Evolutionary conservation across 2,888 invertebrate species (phyloP), one percentile per base, ranked within the genome.

Genomic region (Alcis repandata): DNA sequence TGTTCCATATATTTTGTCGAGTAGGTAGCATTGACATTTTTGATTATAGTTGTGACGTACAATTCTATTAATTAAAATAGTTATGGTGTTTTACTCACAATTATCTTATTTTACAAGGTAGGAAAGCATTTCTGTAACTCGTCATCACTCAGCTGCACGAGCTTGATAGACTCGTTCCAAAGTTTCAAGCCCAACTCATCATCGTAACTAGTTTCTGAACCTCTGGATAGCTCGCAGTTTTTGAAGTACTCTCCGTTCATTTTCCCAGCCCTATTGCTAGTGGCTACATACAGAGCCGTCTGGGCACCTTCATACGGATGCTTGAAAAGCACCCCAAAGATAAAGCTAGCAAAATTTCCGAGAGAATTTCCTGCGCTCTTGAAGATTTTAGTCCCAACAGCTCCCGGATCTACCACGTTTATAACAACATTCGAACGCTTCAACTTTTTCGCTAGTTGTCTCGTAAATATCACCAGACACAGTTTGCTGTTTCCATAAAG

Each of bases 401-500:
- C 95, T 6, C 98, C 98, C 0, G 98, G 98, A 88, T 98, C 98
- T 19, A 98, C 94, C 71, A 95, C 96, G 80, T 98, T 98, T 0
- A 95, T 96, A 0, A 96, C 96, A 0, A 98, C 95, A 53, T 95
- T 95, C 1, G 95, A 88, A 10, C 95, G 85, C 72, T 93, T 92
- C 75, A 97, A 77, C 3, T 94, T 94, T 87, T 95, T 95, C 45
- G 95, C 95, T 11, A 97, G 82, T n/a, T 97, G 97, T 41, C 94
- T 89, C 0, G 97, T 95, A 72, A 95, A 95, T 0, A 97, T 95
- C 0, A 96, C 94, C 73, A 95, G 95, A 70, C 96, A 95, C 94
- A 97, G 95, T 69, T 97, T 97, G 68, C 92, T 92, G 69, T 91
- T 91, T 6, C 96, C 89, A 74, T 97, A 97, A 10, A 84, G 69